Evolutionary conservation across 2,888 invertebrate species (phyloP), one percentile per base, ranked within the genome.

Genomic region (Ashinkailepas kermadecensis): DNA sequence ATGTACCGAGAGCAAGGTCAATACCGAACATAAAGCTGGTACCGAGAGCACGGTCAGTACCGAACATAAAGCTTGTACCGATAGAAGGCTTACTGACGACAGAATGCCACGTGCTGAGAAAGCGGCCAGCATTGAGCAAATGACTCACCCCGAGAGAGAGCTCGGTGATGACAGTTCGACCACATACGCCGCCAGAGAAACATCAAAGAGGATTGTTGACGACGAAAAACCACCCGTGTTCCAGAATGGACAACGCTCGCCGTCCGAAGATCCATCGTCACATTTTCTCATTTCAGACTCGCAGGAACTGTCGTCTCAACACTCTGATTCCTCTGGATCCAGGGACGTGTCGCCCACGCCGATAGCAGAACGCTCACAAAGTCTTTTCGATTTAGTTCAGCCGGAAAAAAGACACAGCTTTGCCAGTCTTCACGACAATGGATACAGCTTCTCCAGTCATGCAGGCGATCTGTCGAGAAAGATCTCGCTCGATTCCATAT

Each of bases 401-500:
- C 74, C 74, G 9, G 74, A 74, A 23, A 74, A 74, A 21, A 54
- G 74, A 18, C 74, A 74, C 21, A 74, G 74, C 56, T 74, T 74
- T 11, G 56, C 74, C 9, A 56, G 54, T 21, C 74, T 74, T 8
- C 54, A 74, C 3, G 74, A 74, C 21, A 15, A 56, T 2, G 74
- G 10, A 21, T 74, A 56, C 56, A 56, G 56, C 56, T 74, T 56
- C 21, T 1, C 54, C 10, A 54, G 74, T 9, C 74, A 74, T 21
- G 13, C 74, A 7, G 21, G 74, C 7, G 54, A 21, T 18, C 21
- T 79, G 84, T 83, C 84, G 13, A 90, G 92, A 84, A 91, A 91
- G 86, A 91, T 91, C 1, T 92, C 93, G 83, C 89, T 94, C 86
- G 93, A 92, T 85, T 92, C 92, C 85, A 88, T 95, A 84, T 91